Percentiles rank a stretch among this genome's conserved stretches.
phyloP scores from a whole-genome alignment of 2,113 vertebrate species.

The Epinephelus lanceolatus region DNA sequence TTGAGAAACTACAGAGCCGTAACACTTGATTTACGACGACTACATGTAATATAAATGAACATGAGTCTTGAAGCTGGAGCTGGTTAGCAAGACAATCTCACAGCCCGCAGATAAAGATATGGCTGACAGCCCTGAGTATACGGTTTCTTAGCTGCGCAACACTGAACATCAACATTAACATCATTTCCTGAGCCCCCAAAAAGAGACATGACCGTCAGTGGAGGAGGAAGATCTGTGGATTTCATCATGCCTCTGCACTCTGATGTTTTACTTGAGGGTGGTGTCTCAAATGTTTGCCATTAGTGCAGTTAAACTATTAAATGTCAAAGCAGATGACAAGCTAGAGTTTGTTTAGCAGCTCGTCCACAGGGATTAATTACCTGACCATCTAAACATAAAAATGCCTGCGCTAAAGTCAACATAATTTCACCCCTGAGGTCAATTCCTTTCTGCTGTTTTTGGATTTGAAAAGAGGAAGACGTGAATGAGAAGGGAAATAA shows the following conservation, averaged over 20 bases:
- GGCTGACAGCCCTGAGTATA: slow-evolving; percentile 56
- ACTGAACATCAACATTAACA: slow-evolving; percentile 67
- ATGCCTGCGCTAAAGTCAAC: slow-evolving; percentile 15
- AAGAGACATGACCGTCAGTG: slow-evolving; percentile 36
- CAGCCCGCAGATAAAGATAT: slow-evolving; percentile 70
- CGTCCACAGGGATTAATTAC: slow-evolving; percentile 11
- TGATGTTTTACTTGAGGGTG: slow-evolving; percentile 8
- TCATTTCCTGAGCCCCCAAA: slow-evolving; percentile 39
- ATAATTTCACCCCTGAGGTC: slow-evolving; percentile 38
- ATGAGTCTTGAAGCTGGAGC: slow-evolving; percentile 71
- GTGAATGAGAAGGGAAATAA: slow-evolving; percentile 49
- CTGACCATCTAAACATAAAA: not conserved
- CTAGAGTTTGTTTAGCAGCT: not conserved
- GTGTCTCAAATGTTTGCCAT: slow-evolving; percentile 18
- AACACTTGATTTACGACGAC: slow-evolving; percentile 71
- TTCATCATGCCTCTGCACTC: slow-evolving; percentile 21
- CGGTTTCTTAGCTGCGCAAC: slow-evolving; percentile 65
- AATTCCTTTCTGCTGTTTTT: slow-evolving; percentile 1
- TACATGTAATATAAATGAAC: slow-evolving; percentile 77
- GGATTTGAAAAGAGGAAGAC: slow-evolving; percentile 40
- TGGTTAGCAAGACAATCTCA: slow-evolving; percentile 73
- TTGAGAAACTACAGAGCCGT: slow-evolving; percentile 53
- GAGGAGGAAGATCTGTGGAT: slow-evolving; percentile 40
- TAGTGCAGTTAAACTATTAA: slow-evolving; percentile 19
- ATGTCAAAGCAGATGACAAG: slow-evolving; percentile 23